phyloP scores from a whole-genome alignment of 1,140 invertebrate genomes.

The Cotesia chilonis region DNA sequence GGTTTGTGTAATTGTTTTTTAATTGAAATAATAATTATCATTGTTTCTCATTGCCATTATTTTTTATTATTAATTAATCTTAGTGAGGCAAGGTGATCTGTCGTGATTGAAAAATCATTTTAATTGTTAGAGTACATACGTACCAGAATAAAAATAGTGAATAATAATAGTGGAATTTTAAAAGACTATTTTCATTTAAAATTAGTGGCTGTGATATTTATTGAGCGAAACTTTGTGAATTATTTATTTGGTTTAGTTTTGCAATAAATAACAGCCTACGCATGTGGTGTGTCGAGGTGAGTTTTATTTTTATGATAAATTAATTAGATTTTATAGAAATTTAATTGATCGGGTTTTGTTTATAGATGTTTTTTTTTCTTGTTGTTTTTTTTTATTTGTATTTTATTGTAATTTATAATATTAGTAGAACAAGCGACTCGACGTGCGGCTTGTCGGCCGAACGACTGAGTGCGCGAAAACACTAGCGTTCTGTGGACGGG shows the following conservation, averaged over 20 bases:
- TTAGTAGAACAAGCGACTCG: slow-evolving; percentile 9
- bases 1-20: too few relatives aligned
- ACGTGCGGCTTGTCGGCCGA: slow-evolving; percentile 38
- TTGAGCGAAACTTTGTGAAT: background rate
- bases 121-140: background rate
- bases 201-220: background rate
- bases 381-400: background rate
- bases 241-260: background rate
- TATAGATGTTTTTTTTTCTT: background rate
- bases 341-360: background rate
- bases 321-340: background rate
- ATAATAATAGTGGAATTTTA: slow-evolving; percentile 2
- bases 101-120: slow-evolving; percentile 5
- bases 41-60: too few relatives aligned
- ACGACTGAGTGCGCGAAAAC: slow-evolving; percentile 43
- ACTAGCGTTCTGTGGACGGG: slow-evolving; percentile 34
- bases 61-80: background rate
- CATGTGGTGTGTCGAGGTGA: slow-evolving; percentile 57
- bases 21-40: too few relatives aligned
- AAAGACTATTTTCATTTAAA: background rate
- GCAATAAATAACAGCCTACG: slow-evolving; percentile 48
- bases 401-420: too few relatives aligned
- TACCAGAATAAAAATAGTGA: background rate
- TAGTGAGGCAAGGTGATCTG: background rate
- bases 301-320: slow-evolving; percentile 31